phyloP scores from a whole-genome alignment of 2,888 invertebrate genomes.

The Brenthis hecate region DNA sequence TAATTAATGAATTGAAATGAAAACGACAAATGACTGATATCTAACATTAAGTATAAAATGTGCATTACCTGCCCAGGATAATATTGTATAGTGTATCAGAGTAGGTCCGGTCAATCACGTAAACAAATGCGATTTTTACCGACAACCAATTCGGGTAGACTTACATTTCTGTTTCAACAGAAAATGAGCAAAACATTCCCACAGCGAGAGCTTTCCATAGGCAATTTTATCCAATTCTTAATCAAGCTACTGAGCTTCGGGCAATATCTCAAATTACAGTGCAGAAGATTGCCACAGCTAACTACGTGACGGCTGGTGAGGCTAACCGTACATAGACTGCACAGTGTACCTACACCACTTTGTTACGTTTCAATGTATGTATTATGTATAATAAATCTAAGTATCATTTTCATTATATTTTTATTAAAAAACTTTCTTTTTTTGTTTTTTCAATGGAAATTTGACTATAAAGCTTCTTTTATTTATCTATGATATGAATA shows the following conservation, averaged over 20 bases:
- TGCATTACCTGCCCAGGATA: too few relatives aligned
- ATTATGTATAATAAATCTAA: background rate
- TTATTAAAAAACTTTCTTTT: too few relatives aligned
- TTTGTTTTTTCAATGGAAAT: too few relatives aligned
- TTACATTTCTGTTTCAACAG: conserved; percentile 24
- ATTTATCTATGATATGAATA: too few relatives aligned
- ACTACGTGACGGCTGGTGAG: conserved; percentile 38
- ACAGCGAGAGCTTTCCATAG: conserved; percentile 44
- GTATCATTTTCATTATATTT: too few relatives aligned
- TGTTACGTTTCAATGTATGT: background rate
- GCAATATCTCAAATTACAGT: conserved; percentile 78
- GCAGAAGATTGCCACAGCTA: conserved; percentile 68
- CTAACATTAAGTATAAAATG: too few relatives aligned
- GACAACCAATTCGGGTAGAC: conserved; percentile 2
- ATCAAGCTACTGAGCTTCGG: conserved; percentile 73
- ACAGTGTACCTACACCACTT: background rate
- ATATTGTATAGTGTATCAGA: too few relatives aligned
- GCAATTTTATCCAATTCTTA: conserved; percentile 74
- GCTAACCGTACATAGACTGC: conserved; percentile 5
- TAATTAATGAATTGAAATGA: too few relatives aligned
- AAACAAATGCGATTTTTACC: conserved; percentile 12
- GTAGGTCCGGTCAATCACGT: background rate
- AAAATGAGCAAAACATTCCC: conserved; percentile 26
- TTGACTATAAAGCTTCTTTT: too few relatives aligned
- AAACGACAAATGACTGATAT: too few relatives aligned